Conservation (phyloP, 2,888 invertebrate species). For the Drosophila vallismaia region DNA sequence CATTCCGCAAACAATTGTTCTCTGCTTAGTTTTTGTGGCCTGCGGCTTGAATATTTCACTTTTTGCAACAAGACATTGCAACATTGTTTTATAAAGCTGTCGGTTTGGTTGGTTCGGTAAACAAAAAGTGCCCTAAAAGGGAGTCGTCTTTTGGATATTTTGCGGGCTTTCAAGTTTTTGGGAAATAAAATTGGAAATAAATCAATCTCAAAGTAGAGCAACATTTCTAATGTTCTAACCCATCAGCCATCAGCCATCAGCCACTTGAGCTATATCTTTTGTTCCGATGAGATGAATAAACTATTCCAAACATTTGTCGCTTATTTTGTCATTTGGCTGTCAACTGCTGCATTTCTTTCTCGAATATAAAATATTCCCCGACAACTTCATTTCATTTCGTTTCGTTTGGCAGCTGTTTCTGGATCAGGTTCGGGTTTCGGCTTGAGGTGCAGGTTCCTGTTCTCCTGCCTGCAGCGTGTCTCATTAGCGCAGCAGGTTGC, state of each 20-base stretch:
- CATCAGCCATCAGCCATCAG: too few species aligned
- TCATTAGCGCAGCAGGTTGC: conserved; percentile 78
- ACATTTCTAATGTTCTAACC: conserved; percentile 1
- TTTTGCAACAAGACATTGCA: background rate
- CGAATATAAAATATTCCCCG: conserved; percentile 19
- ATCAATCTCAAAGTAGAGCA: conserved; percentile 28
- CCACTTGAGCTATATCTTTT: conserved; percentile 29
- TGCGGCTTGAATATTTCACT: conserved; percentile 2
- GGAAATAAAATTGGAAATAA: conserved; percentile 17
- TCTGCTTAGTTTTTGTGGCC: conserved; percentile 16
- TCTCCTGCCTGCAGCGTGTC: conserved; percentile 58
- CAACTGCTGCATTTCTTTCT: conserved; percentile 51
- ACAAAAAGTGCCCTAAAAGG: conserved; percentile 5
- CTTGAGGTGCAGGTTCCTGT: conserved; percentile 6
- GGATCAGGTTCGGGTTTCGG: conserved; percentile 5
- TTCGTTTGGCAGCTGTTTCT: conserved; percentile 64
- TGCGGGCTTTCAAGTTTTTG: background rate
- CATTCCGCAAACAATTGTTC: conserved; percentile 25
- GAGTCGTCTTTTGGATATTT: conserved; percentile 13
- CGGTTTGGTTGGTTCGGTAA: conserved; percentile 36
- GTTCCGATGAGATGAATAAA: conserved; percentile 42
- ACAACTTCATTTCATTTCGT: conserved; percentile 73
- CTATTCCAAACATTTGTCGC: conserved; percentile 70
- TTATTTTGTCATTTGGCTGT: conserved; percentile 75
- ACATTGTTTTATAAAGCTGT: conserved; percentile 64